phyloP scores from a whole-genome alignment of 2,888 invertebrate genomes.

The Gerris lacustris region DNA sequence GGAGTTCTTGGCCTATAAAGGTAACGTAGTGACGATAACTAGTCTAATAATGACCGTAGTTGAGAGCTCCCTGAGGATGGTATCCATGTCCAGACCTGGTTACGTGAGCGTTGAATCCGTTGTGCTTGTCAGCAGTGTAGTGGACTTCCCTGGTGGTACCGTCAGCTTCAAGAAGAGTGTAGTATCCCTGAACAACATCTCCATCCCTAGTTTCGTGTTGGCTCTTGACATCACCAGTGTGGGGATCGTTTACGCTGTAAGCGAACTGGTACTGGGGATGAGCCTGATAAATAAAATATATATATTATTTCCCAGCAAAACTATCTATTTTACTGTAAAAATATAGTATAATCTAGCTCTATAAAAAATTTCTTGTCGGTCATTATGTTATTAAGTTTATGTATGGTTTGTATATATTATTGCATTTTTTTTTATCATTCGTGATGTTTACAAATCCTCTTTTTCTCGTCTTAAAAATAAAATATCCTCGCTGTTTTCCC shows the following conservation, averaged over 20 bases:
- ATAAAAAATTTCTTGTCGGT: too few relatives aligned
- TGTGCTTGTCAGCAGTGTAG: conserved; percentile 32
- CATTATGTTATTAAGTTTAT: too few relatives aligned
- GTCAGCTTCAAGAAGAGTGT: conserved; percentile 31
- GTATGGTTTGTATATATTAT: too few relatives aligned
- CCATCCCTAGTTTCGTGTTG: conserved; percentile 31
- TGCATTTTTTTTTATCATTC: too few relatives aligned
- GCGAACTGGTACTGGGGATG: conserved; percentile 31
- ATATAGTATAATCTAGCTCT: too few relatives aligned
- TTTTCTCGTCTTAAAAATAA: too few relatives aligned
- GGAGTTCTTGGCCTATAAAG: too few relatives aligned
- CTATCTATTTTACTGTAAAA: too few relatives aligned
- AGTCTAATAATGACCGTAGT: conserved; percentile 10
- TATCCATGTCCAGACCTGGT: conserved; percentile 29
- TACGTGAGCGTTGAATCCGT: conserved; percentile 32
- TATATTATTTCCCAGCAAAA: too few relatives aligned
- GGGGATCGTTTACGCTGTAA: conserved; percentile 31
- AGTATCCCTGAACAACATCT: conserved; percentile 31
- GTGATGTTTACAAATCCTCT: too few relatives aligned
- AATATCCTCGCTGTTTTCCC: too few relatives aligned
- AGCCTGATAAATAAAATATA: conserved; percentile 23
- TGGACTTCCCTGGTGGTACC: conserved; percentile 31
- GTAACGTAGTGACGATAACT: too few relatives aligned
- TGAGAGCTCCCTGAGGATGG: conserved; percentile 23
- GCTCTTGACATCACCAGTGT: conserved; percentile 31